Percentiles rank a stretch among this genome's conserved stretches.
These are phyloP conservation scores for Drosophila mettleri DNA, from an alignment of 2,888 invertebrate species.

Conservation along the genomic window DNA sequence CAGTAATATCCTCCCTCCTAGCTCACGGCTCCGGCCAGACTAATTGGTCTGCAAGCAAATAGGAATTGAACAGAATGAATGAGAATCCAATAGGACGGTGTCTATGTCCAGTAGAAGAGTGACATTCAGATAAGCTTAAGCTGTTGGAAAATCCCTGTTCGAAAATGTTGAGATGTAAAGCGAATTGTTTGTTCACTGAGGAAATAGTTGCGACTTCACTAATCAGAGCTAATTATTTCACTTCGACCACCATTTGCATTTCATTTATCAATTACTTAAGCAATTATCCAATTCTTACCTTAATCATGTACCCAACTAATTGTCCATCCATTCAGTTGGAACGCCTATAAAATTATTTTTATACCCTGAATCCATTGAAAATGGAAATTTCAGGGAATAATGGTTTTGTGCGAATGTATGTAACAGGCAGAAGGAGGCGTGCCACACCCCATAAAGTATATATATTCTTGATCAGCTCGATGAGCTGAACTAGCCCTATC, in stretches of 20 bases:
- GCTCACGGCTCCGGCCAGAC: not conserved
- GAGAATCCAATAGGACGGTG: not conserved
- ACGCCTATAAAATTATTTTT: slow-evolving; percentile 3
- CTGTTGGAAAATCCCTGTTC: not conserved
- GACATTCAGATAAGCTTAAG: not conserved
- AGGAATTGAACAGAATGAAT: not conserved
- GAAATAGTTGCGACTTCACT: not conserved
- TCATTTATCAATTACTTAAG: not conserved
- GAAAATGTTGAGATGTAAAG: not conserved
- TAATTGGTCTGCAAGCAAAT: not conserved
- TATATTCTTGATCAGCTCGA: too few species aligned
- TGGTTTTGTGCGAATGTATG: too few species aligned
- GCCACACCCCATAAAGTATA: too few species aligned
- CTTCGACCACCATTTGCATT: not conserved
- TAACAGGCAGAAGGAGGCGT: too few species aligned
- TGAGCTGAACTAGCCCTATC: too few species aligned
- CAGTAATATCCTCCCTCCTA: slow-evolving; percentile 59
- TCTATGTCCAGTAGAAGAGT: not conserved
- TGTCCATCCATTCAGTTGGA: slow-evolving; percentile 15
- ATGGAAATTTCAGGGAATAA: too few species aligned
- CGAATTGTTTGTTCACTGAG: not conserved
- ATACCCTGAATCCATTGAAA: too few species aligned
- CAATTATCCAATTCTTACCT: not conserved
- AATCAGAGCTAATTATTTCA: not conserved
- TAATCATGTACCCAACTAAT: slow-evolving; percentile 12